Conservation (phyloP, 2,888 invertebrate species). For the Pterostichus niger region DNA sequence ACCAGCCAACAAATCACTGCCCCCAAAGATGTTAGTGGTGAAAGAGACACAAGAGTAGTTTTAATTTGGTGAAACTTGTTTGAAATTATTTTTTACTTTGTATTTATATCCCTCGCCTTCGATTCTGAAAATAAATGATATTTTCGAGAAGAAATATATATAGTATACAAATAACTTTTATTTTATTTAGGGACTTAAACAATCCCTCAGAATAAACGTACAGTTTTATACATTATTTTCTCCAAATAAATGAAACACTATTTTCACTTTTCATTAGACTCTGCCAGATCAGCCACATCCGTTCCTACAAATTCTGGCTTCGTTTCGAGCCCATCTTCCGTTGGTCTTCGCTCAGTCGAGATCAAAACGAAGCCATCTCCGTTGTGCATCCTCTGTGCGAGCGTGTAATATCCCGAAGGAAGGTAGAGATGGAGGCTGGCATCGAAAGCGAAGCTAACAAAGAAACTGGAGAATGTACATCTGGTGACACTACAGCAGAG, state of each 20-base stretch:
- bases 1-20: too few species aligned
- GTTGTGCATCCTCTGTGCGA: slow-evolving; percentile 69
- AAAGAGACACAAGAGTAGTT: too few species aligned
- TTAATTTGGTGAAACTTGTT: too few species aligned
- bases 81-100: too few species aligned
- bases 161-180: too few species aligned
- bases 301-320: slow-evolving; percentile 70
- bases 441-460: neutral
- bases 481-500: neutral
- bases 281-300: slow-evolving; percentile 67
- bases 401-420: slow-evolving; percentile 69
- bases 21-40: too few species aligned
- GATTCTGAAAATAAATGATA: too few species aligned
- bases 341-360: slow-evolving; percentile 69
- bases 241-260: neutral
- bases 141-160: too few species aligned
- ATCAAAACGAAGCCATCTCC: slow-evolving; percentile 69
- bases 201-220: too few species aligned
- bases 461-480: slow-evolving; percentile 67
- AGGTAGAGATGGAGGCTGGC: slow-evolving; percentile 67
- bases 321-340: slow-evolving; percentile 69
- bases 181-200: too few species aligned
- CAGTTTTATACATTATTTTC: too few species aligned
- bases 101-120: too few species aligned
- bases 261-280: slow-evolving; percentile 68